Conservation (phyloP, 1,140 invertebrate genomes). For the Pseudomyrmex dendroicus region DNA sequence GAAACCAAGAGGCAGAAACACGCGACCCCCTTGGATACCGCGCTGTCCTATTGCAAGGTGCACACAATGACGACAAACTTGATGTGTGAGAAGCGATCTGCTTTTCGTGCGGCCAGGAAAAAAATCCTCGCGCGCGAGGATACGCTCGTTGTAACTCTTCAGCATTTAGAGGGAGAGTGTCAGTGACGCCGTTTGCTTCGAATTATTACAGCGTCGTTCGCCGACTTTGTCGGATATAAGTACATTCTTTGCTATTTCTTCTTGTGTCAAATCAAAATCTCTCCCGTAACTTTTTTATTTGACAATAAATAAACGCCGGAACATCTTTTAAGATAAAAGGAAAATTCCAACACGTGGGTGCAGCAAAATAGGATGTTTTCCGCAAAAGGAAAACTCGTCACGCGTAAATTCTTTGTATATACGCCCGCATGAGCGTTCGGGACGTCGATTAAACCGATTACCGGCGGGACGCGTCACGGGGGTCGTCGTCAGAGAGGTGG, state of each 20-base stretch:
- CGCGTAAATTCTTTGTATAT: slow-evolving; percentile 3
- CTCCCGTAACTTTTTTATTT: too few relatives aligned
- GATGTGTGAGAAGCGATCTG: slow-evolving; percentile 14
- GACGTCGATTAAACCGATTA: slow-evolving; percentile 73
- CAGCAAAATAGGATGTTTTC: background rate
- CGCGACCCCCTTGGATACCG: slow-evolving; percentile 63
- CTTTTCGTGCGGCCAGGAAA: slow-evolving; percentile 20
- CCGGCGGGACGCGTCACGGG: slow-evolving; percentile 36
- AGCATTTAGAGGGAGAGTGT: background rate
- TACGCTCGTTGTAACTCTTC: slow-evolving; percentile 13
- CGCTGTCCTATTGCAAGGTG: slow-evolving; percentile 55
- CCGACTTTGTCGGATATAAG: background rate
- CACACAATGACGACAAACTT: slow-evolving; percentile 8
- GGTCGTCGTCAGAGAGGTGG: slow-evolving; percentile 29
- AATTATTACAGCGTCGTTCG: slow-evolving; percentile 5
- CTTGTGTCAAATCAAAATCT: too few relatives aligned
- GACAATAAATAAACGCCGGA: too few relatives aligned
- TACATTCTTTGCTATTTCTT: too few relatives aligned
- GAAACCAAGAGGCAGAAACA: slow-evolving; percentile 64
- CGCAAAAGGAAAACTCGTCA: slow-evolving; percentile 16
- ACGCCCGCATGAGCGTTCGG: slow-evolving; percentile 28
- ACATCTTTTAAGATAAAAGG: too few relatives aligned
- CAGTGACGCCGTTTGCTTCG: background rate
- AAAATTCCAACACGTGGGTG: background rate
- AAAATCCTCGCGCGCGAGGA: slow-evolving; percentile 27